Base-by-base conservation (phyloP, 2,888 invertebrate species). In the Osedax fenrisi region DNA sequence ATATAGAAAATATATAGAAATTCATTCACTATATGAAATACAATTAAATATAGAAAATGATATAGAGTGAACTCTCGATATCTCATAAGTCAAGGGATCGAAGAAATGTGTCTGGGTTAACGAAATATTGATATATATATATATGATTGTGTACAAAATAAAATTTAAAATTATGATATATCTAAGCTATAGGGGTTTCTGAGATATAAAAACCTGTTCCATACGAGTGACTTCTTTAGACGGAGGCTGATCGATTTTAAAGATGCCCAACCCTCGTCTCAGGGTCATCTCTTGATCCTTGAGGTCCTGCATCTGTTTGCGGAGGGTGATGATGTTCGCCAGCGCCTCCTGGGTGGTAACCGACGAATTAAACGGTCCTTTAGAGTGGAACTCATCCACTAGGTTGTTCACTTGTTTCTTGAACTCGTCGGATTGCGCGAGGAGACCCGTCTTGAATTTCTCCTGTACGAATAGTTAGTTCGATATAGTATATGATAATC, bases 191-290 rank as follows among this genome's bases (percentile, higher is more conserved):
- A n/a, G n/a, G n/a, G n/a, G n/a, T n/a, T n/a, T n/a, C n/a, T n/a
- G n/a, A n/a, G n/a, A n/a, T n/a, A n/a, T n/a, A n/a, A n/a, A n/a
- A n/a, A 84, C 85, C 80, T 82, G 83, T 76, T 85, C 84, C 41
- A 85, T 78, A 27, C 78, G 77, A 21, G 80, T 80, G 72, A 86
- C 81, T 56, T 84, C 84, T 78, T 84, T 84, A 17, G 83, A 83
- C 17, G 83, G 87, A 79, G 90, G 90, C 73, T 90, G 89, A 82
- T 89, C 90, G 73, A 92, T 88, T 80, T 90, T 89, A 82, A 92
- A 92, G 68, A 91, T 88, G 27, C 87, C 88, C 75, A 92, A 87
- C 80, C 92, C 90, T 75, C 80, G 79, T 3, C 84, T 77, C 17
- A 92, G 86, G 71, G 86, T 86, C 73, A 87, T 86, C 82, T 92